Evolutionary conservation across 92 coral and sea anemone species (phyloP).

Genomic region (Palythoa grandis): DNA sequence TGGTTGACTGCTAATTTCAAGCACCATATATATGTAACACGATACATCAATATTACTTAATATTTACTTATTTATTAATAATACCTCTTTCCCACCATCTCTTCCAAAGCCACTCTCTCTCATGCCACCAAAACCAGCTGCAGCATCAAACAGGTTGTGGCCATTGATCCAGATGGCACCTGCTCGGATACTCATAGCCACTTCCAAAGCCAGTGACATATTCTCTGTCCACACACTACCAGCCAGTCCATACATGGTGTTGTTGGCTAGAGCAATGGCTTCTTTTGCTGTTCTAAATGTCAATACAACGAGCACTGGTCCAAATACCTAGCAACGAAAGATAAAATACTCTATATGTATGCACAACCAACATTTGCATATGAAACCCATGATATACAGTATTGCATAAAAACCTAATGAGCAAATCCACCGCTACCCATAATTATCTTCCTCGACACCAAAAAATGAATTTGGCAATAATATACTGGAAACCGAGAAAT

Average conservation of each 20-base stretch:
- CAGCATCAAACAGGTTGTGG: slow-evolving; percentile 97
- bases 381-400: too few relatives aligned
- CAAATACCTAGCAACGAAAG: slow-evolving; percentile 72
- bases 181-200: slow-evolving; percentile 90
- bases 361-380: too few relatives aligned
- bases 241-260: slow-evolving; percentile 92
- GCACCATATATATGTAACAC: not conserved
- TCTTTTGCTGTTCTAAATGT: slow-evolving; percentile 98
- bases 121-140: slow-evolving; percentile 99
- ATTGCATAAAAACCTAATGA: too few relatives aligned
- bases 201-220: slow-evolving; percentile 87
- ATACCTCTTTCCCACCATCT: slow-evolving; percentile 98
- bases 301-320: slow-evolving; percentile 93
- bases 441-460: too few relatives aligned
- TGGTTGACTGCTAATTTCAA: not conserved
- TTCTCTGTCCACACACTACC: slow-evolving; percentile 98
- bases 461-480: too few relatives aligned
- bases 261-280: slow-evolving; percentile 95
- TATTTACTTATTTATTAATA: too few relatives aligned
- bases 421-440: too few relatives aligned
- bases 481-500: too few relatives aligned
- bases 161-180: slow-evolving; percentile 97
- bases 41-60: too few relatives aligned
- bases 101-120: slow-evolving; percentile 98
- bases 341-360: too few relatives aligned